These are phyloP conservation scores for Periophthalmus modestus DNA, from an alignment of 2,113 vertebrate species.

Conservation along the genomic window DNA sequence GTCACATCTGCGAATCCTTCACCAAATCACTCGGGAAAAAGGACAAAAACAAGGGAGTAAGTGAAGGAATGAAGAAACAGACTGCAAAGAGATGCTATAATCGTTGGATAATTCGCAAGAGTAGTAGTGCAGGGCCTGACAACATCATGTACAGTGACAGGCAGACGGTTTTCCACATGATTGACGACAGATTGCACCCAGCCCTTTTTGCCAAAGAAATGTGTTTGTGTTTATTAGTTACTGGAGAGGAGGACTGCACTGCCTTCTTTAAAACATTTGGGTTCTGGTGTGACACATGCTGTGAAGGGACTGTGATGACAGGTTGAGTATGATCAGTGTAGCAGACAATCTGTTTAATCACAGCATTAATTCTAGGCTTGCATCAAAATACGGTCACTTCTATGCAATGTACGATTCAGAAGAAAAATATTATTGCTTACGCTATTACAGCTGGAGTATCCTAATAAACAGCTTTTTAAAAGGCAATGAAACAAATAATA, in stretches of 20 bases:
- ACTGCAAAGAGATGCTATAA: slow-evolving; percentile 53
- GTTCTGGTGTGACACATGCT: slow-evolving; percentile 58
- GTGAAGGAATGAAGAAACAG: slow-evolving; percentile 55
- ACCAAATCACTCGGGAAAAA: slow-evolving; percentile 59
- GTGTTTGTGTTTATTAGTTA: slow-evolving; percentile 71
- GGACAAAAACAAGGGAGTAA: slow-evolving; percentile 59
- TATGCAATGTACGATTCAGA: not conserved
- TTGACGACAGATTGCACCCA: slow-evolving; percentile 72
- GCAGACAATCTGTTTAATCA: slow-evolving; percentile 58
- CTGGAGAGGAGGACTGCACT: slow-evolving; percentile 58
- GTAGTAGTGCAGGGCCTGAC: slow-evolving; percentile 71
- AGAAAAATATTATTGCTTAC: not conserved
- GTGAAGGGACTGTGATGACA: slow-evolving; percentile 68
- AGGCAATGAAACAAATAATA: not conserved
- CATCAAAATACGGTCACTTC: not conserved
- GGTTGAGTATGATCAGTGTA: slow-evolving; percentile 70
- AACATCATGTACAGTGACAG: slow-evolving; percentile 79
- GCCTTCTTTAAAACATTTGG: slow-evolving; percentile 44
- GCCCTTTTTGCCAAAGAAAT: slow-evolving; percentile 70
- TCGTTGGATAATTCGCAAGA: slow-evolving; percentile 72
- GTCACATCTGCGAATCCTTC: slow-evolving; percentile 59
- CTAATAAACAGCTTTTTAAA: not conserved
- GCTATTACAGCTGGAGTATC: not conserved
- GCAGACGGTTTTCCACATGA: slow-evolving; percentile 78
- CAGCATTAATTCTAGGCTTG: slow-evolving; percentile 2